Evolutionary conservation across 2,113 vertebrate species (phyloP), one percentile per base, ranked within the genome.

Genomic region (Acanthisitta chloris): DNA sequence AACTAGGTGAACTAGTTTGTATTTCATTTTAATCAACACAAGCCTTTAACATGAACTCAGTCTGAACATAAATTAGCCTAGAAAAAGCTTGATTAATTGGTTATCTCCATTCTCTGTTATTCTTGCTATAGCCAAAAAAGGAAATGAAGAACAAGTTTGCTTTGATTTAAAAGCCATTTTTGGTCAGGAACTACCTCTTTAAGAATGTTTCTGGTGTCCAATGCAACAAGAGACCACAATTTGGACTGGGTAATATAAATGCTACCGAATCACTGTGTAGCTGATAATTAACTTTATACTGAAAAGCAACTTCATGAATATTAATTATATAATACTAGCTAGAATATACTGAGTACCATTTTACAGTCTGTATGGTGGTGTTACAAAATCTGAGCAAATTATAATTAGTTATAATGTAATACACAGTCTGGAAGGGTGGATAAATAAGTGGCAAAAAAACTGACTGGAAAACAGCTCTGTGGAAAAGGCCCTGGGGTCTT

Each of bases 401-500:
- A 48, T 23, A 59, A 88, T 62, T 43, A 31, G 12, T 80, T 66
- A 28, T 10, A 69, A 59, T 17, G 14, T 31, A 77, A 95, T 34
- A 82, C 17, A 36, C 45, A 65, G 61, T 59, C 29, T 72, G 40
- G 40, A 81, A 76, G 52, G 28, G 45, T 59, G 31, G 43, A 36
- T 67, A 89, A 91, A 86, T 62, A 81, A 51, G 51, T 72, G 38
- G 87, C 33, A 94, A 64, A 66, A 66, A 92, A 79, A 17, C 29
- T 64, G 49, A 8, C 70, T 78, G 70, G 70, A 72, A 52, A 94
- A 48, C 18, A 91, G 61, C 70, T 89, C 61, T 79, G 0, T 85
- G 96, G 92, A 95, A 95, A 94, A 95, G 52, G 70, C 90, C 87
- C 87, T 52, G 51, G 26, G 78, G 91, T 67, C 65, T 4, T 95